Evolutionary conservation across 2,888 invertebrate genomes (phyloP).

Genomic region (Chrysolina americana): DNA sequence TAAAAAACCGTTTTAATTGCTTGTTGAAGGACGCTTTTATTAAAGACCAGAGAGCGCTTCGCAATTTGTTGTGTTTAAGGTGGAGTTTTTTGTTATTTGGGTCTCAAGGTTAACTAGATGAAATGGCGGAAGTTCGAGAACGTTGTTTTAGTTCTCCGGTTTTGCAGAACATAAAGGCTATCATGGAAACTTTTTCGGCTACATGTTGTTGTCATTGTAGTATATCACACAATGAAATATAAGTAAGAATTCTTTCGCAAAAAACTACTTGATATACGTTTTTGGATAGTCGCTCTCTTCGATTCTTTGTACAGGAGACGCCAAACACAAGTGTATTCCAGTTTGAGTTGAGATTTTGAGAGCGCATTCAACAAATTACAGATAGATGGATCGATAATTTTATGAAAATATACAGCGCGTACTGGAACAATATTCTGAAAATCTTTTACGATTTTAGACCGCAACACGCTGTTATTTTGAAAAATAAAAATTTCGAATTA

Average conservation of each 20-base stretch:
- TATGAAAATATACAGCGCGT: too few relatives aligned
- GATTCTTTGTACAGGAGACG: background rate
- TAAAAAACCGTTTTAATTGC: conserved; percentile 22
- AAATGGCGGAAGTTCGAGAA: conserved; percentile 12
- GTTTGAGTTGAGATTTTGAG: background rate
- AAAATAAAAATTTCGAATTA: too few relatives aligned
- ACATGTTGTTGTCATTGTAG: background rate
- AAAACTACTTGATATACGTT: background rate
- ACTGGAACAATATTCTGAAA: too few relatives aligned
- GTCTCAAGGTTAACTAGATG: conserved; percentile 4
- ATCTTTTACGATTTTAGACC: too few relatives aligned
- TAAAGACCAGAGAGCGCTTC: background rate
- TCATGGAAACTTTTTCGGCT: background rate
- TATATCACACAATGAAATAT: background rate
- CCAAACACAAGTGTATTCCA: background rate
- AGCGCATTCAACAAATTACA: too few relatives aligned
- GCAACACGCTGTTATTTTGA: too few relatives aligned
- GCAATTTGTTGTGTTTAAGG: conserved; percentile 24
- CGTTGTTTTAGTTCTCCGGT: conserved; percentile 7
- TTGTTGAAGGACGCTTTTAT: conserved; percentile 19
- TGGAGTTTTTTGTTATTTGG: conserved; percentile 9
- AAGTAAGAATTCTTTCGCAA: background rate
- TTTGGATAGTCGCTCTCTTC: background rate
- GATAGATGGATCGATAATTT: too few relatives aligned
- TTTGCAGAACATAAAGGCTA: background rate